Percentiles rank a stretch among this genome's conserved stretches.
phyloP scores from a whole-genome alignment of 2,113 vertebrate species.

The Lipophrys pholis region DNA sequence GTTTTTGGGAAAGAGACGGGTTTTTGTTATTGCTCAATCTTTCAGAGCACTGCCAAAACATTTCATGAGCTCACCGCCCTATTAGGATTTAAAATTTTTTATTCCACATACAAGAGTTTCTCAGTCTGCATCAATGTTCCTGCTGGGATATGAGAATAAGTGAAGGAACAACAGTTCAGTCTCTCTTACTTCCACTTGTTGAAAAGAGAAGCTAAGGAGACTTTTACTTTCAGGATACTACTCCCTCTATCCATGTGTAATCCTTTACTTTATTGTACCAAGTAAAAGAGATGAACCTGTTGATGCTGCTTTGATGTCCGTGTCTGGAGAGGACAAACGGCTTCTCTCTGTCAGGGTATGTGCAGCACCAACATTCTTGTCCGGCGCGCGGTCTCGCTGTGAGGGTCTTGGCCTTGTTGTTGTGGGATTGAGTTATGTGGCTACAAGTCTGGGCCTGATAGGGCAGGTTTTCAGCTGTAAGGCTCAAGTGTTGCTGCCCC shows the following conservation, averaged over 20 bases:
- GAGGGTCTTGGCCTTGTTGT: neutral
- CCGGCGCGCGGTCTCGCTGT: neutral
- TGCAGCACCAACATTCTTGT: neutral
- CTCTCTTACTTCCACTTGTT: too few relatives aligned
- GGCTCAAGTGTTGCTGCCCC: too few relatives aligned
- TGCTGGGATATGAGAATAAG: neutral
- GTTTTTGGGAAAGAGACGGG: neutral
- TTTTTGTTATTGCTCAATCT: neutral
- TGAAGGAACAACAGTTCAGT: too few relatives aligned
- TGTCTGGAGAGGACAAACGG: slow-evolving; percentile 4
- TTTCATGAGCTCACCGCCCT: neutral
- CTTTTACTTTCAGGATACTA: too few relatives aligned
- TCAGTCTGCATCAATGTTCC: neutral
- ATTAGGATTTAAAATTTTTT: neutral
- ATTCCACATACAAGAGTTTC: neutral
- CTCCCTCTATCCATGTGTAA: too few relatives aligned
- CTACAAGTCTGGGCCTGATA: neutral
- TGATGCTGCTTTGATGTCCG: slow-evolving; percentile 16
- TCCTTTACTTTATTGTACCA: too few relatives aligned
- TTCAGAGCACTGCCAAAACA: neutral
- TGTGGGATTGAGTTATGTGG: neutral
- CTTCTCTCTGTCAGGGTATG: neutral
- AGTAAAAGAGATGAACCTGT: neutral
- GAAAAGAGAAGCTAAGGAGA: too few relatives aligned
- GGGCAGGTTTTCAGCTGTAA: too few relatives aligned